Evolutionary conservation across 1,140 invertebrate genomes (phyloP).

Genomic region (Philaenus spumarius): DNA sequence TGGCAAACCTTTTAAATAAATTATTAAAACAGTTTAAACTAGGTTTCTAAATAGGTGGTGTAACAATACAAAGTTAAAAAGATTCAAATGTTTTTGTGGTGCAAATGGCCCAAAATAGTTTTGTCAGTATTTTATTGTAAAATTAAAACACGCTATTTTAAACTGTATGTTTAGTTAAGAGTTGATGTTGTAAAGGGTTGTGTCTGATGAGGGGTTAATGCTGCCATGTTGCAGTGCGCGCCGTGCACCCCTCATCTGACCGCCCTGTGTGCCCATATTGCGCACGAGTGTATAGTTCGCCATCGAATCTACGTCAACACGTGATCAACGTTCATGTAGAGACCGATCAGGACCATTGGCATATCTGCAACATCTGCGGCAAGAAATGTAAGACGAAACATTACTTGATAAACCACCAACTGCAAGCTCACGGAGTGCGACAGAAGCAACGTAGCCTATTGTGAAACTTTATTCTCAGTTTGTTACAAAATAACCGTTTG

Average conservation of each 20-base stretch:
- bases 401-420: constrained; percentile 67
- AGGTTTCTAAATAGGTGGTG: too few relatives aligned
- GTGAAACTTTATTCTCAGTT: too few relatives aligned
- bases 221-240: constrained; percentile 34
- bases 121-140: too few relatives aligned
- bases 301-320: constrained; percentile 62
- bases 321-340: constrained; percentile 64
- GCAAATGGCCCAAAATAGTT: too few relatives aligned
- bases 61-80: too few relatives aligned
- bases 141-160: too few relatives aligned
- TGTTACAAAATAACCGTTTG: too few relatives aligned
- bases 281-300: constrained; percentile 58
- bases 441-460: constrained; percentile 40
- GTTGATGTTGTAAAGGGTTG: constrained; percentile 29
- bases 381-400: constrained; percentile 70
- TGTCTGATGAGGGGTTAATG: constrained; percentile 37
- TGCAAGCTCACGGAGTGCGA: constrained; percentile 62
- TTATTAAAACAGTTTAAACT: too few relatives aligned
- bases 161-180: background rate
- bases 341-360: constrained; percentile 61
- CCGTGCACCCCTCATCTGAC: constrained; percentile 32
- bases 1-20: too few relatives aligned
- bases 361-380: constrained; percentile 61
- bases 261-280: constrained; percentile 59
- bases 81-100: too few relatives aligned